Evolutionary conservation across 2,888 invertebrate genomes (phyloP).

Genomic region (Conops quadrifasciatus): DNA sequence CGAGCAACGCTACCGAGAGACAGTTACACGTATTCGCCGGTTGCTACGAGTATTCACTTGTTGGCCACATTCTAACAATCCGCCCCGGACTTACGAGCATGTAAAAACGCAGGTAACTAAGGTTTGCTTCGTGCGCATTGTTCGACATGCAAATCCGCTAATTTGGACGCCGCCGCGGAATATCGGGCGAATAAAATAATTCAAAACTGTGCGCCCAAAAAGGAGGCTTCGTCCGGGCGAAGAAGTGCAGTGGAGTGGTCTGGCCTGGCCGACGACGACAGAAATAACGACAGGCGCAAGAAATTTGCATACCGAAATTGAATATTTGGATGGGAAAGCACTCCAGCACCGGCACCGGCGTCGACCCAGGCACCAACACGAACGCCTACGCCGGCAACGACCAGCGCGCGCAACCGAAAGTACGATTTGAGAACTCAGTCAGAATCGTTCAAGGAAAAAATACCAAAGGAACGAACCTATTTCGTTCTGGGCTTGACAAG

Average conservation of each 20-base stretch:
- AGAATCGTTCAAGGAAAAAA: conserved; percentile 8
- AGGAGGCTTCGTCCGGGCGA: conserved; percentile 12
- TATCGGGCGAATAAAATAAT: conserved; percentile 7
- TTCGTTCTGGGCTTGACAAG: conserved; percentile 56
- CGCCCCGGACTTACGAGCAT: background rate
- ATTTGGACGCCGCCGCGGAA: conserved; percentile 29
- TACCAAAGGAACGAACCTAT: conserved; percentile 30
- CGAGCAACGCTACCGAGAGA: too few species aligned
- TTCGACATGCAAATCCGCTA: conserved; percentile 35
- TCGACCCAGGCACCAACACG: background rate
- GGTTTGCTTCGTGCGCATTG: conserved; percentile 10
- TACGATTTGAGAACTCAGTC: conserved; percentile 16
- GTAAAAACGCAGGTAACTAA: background rate
- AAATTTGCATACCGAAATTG: conserved; percentile 31
- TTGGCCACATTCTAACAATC: background rate
- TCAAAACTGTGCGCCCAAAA: conserved; percentile 24
- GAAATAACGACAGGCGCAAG: conserved; percentile 31
- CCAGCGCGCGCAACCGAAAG: conserved; percentile 10
- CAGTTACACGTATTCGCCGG: too few species aligned
- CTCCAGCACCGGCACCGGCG: conserved; percentile 20
- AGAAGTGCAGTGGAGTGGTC: conserved; percentile 5
- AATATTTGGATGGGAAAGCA: conserved; percentile 17
- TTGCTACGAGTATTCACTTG: background rate
- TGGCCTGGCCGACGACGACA: conserved; percentile 24
- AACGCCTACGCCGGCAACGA: conserved; percentile 6